Percentiles rank a stretch among this genome's conserved stretches.
Evolutionary conservation across 2,888 invertebrate genomes (phyloP).

Genomic region (Nephrotoma flavescens): DNA sequence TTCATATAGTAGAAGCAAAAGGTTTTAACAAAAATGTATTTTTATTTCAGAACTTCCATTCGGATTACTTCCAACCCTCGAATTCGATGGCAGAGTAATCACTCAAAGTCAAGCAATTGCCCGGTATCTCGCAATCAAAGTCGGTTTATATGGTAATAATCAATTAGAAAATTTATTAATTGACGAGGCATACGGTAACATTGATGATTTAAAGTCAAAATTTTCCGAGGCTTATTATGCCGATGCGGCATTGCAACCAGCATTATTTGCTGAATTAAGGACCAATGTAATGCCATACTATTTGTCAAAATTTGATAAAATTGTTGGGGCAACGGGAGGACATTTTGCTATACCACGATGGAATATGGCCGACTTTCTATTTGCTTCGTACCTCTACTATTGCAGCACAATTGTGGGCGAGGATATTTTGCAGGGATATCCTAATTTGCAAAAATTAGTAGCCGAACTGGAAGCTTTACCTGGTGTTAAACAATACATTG

Average conservation of each 20-base stretch:
- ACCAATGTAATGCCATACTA: neutral
- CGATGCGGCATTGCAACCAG: neutral
- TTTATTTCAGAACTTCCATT: constrained; percentile 8
- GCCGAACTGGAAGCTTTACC: neutral
- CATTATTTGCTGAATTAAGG: neutral
- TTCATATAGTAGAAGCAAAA: too few species aligned
- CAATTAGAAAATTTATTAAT: constrained; percentile 38
- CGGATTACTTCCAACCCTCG: constrained; percentile 15
- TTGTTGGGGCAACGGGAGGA: neutral
- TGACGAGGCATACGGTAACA: constrained; percentile 35
- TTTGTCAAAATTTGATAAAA: neutral
- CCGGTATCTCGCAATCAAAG: constrained; percentile 37
- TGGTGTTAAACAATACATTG: neutral
- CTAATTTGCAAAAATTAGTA: neutral
- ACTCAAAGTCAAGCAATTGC: constrained; percentile 36
- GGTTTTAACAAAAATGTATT: neutral
- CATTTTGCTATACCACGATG: neutral
- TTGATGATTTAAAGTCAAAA: constrained; percentile 33
- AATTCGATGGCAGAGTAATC: constrained; percentile 35
- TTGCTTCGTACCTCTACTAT: neutral
- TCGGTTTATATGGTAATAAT: constrained; percentile 32
- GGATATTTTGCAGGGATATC: neutral
- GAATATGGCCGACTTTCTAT: neutral
- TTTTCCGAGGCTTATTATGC: neutral
- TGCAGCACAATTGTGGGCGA: neutral